Evolutionary conservation across 2,797 vertebrate genomes (phyloP).

Genomic region (Paramormyrops hopkinsi): DNA sequence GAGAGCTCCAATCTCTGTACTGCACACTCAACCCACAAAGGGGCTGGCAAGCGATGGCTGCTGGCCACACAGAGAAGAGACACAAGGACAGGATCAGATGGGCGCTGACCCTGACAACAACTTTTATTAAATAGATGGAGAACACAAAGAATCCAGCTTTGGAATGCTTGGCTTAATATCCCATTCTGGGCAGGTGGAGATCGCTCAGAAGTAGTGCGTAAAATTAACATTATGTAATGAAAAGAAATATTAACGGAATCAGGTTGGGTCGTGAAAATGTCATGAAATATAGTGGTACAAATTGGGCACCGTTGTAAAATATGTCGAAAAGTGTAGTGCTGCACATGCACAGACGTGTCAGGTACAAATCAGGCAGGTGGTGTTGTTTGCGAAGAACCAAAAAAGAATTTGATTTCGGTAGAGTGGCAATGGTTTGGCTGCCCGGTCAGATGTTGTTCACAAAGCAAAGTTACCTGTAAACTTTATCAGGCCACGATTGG

Average conservation of each 20-base stretch:
- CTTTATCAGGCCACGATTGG: not conserved
- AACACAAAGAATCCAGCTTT: not conserved
- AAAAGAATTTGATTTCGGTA: not conserved
- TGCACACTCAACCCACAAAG: not conserved
- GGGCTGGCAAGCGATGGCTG: too few species aligned
- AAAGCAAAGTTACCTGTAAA: not conserved
- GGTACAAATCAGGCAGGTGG: not conserved
- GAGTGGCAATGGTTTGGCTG: not conserved
- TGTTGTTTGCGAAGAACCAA: too few species aligned
- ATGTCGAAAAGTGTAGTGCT: not conserved
- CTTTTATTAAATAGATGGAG: not conserved
- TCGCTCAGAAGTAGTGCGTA: not conserved
- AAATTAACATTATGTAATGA: not conserved
- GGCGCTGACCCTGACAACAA: too few species aligned
- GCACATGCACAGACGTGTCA: not conserved
- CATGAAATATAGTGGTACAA: not conserved
- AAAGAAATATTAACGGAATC: not conserved
- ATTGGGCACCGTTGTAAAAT: not conserved
- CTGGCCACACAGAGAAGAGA: too few species aligned
- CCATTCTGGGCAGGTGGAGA: not conserved
- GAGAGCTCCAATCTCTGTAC: not conserved
- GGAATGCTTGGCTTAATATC: not conserved
- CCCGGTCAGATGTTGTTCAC: too few species aligned
- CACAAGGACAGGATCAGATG: too few species aligned
- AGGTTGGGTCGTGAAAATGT: not conserved